Conservation (phyloP, 64 coral and sea anemone genomes). For the Stichodactyla helianthus region DNA sequence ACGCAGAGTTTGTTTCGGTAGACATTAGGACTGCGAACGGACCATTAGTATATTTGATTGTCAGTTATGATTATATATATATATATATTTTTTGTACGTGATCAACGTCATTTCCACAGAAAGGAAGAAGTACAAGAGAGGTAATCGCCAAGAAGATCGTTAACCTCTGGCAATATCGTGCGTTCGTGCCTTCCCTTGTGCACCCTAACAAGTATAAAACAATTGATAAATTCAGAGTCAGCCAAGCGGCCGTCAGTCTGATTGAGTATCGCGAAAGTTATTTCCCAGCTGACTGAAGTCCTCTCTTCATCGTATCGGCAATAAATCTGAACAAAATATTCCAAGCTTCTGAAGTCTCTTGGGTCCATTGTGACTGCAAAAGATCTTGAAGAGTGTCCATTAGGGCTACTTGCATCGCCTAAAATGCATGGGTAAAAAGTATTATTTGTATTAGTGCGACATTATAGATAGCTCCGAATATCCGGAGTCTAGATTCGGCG, state of each 20-base stretch:
- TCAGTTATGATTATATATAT: too few relatives aligned
- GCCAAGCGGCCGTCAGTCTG: not conserved
- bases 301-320: slow-evolving; percentile 61
- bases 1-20: too few relatives aligned
- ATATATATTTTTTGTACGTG: too few relatives aligned
- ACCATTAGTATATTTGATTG: too few relatives aligned
- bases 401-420: slow-evolving; percentile 66
- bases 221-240: not conserved
- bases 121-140: too few relatives aligned
- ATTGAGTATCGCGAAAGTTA: not conserved
- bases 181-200: not conserved
- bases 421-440: not conserved
- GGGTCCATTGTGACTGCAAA: slow-evolving; percentile 60
- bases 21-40: too few relatives aligned
- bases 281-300: slow-evolving; percentile 24
- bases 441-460: too few relatives aligned
- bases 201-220: not conserved
- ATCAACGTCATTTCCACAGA: too few relatives aligned
- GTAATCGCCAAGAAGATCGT: too few relatives aligned
- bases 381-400: slow-evolving; percentile 66
- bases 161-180: not conserved
- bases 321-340: slow-evolving; percentile 67
- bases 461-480: too few relatives aligned
- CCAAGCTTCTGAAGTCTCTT: slow-evolving; percentile 69
- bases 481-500: slow-evolving; percentile 3